A percentile compares a stretch with the other conserved stretches of the same genome.
phyloP scores from a whole-genome alignment of 53 echinoderm and acorn worm species.

The Patiria pectinifera region DNA sequence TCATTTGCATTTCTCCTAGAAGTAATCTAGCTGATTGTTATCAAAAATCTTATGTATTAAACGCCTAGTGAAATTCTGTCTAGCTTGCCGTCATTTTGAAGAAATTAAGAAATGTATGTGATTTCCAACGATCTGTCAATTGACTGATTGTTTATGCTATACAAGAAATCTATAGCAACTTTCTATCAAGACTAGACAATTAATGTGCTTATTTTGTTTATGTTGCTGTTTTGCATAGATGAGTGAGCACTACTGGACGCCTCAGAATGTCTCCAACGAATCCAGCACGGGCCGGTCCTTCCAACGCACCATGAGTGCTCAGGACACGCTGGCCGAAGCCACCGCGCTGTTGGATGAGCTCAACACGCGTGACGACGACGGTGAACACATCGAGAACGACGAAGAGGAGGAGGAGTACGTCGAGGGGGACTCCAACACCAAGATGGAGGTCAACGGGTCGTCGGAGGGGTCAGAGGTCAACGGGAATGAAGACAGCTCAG shows the following conservation, averaged over 20 bases:
- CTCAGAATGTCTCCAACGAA: slow-evolving; percentile 89
- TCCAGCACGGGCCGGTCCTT: slow-evolving; percentile 87
- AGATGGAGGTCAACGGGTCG: slow-evolving; percentile 86
- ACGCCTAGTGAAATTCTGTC: too few relatives aligned
- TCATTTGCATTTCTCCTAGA: too few relatives aligned
- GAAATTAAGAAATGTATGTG: too few relatives aligned
- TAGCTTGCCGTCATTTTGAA: too few relatives aligned
- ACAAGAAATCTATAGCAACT: too few relatives aligned
- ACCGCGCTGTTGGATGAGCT: slow-evolving; percentile 92
- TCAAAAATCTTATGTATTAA: too few relatives aligned
- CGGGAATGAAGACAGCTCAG: slow-evolving; percentile 64
- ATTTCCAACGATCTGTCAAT: too few relatives aligned
- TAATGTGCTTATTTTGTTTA: neutral
- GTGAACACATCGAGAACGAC: neutral
- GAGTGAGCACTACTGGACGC: slow-evolving; percentile 95
- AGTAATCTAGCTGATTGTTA: too few relatives aligned
- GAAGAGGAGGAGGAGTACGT: slow-evolving; percentile 64
- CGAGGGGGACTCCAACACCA: slow-evolving; percentile 68
- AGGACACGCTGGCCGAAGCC: slow-evolving; percentile 98
- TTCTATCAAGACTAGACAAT: too few relatives aligned
- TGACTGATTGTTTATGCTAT: too few relatives aligned
- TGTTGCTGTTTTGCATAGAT: slow-evolving; percentile 64
- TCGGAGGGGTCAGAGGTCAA: slow-evolving; percentile 86
- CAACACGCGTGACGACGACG: slow-evolving; percentile 79
- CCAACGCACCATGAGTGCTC: slow-evolving; percentile 99